A percentile compares a stretch with the other conserved stretches of the same genome.
These are phyloP conservation scores for Halocynthia roretzi DNA, from an alignment of 23 tunicate genomes.

Conservation along the genomic window DNA sequence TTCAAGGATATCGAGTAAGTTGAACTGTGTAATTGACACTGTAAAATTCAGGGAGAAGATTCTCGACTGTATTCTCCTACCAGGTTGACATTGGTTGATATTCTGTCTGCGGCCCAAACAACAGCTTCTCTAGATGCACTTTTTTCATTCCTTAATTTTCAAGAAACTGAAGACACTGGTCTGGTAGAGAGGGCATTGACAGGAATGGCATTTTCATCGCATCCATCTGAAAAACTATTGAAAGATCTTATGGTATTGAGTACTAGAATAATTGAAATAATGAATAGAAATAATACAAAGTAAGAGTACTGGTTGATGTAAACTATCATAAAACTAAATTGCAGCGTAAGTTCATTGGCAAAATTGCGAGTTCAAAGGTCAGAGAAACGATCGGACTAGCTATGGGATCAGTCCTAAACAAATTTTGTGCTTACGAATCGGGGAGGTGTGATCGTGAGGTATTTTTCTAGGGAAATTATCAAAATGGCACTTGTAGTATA, in stretches of 20 bases:
- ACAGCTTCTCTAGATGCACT: conserved; percentile 62
- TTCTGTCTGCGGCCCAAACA: conserved; percentile 86
- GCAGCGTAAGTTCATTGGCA: conserved; percentile 56
- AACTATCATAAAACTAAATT: neutral
- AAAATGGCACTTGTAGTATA: too few species aligned
- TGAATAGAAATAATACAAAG: neutral
- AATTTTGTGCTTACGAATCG: conserved; percentile 36
- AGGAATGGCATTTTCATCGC: conserved; percentile 89
- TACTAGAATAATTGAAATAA: neutral
- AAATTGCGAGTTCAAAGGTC: conserved; percentile 55
- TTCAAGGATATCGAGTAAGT: conserved; percentile 68
- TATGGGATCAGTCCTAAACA: conserved; percentile 80
- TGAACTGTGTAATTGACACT: neutral
- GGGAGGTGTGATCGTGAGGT: conserved; percentile 71
- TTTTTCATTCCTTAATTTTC: conserved; percentile 54
- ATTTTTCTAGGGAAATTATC: neutral
- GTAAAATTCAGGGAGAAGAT: neutral
- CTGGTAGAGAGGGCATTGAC: conserved; percentile 76
- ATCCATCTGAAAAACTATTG: conserved; percentile 60
- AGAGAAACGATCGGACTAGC: conserved; percentile 77
- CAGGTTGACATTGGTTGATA: conserved; percentile 75
- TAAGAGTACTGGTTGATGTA: neutral
- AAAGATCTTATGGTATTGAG: conserved; percentile 40
- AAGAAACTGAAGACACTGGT: conserved; percentile 55
- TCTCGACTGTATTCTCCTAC: neutral